A percentile compares a stretch with the other conserved stretches of the same genome.
Conservation (phyloP, 2,113 vertebrate species). For the Perca fluviatilis region DNA sequence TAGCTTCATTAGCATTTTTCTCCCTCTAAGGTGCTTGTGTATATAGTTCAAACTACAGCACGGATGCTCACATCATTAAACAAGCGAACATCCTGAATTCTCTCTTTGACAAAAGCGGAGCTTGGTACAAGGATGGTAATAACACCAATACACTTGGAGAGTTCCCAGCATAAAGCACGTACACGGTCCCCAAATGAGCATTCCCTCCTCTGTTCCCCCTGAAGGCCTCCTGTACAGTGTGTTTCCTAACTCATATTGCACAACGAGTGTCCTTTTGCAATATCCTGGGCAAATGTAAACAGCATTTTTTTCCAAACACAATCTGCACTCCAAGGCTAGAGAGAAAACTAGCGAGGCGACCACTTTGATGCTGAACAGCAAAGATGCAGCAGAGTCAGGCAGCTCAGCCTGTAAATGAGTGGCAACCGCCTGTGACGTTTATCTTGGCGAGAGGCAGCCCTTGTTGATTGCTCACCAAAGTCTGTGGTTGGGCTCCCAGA, state of each 20-base stretch:
- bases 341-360: neutral
- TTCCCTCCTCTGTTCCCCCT: slow-evolving; percentile 36
- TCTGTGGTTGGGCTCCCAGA: slow-evolving; percentile 64
- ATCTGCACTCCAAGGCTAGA: slow-evolving; percentile 15
- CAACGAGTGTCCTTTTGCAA: slow-evolving; percentile 61
- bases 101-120: slow-evolving; percentile 42
- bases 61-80: slow-evolving; percentile 52
- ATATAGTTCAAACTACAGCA: slow-evolving; percentile 48
- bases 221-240: slow-evolving; percentile 46
- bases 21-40: slow-evolving; percentile 56
- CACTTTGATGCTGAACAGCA: slow-evolving; percentile 8
- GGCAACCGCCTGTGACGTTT: slow-evolving; percentile 66
- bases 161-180: slow-evolving; percentile 28
- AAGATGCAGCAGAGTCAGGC: slow-evolving; percentile 2
- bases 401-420: slow-evolving; percentile 52
- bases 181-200: slow-evolving; percentile 21
- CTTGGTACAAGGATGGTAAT: slow-evolving; percentile 36
- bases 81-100: slow-evolving; percentile 46
- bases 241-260: slow-evolving; percentile 62
- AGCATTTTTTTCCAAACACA: slow-evolving; percentile 47
- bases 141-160: slow-evolving; percentile 32
- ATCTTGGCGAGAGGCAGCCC: slow-evolving; percentile 58
- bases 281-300: slow-evolving; percentile 48
- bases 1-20: slow-evolving; percentile 69
- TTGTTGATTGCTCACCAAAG: slow-evolving; percentile 69